phyloP scores from a whole-genome alignment of 2,797 vertebrate genomes.

The Crocidura indochinensis region DNA sequence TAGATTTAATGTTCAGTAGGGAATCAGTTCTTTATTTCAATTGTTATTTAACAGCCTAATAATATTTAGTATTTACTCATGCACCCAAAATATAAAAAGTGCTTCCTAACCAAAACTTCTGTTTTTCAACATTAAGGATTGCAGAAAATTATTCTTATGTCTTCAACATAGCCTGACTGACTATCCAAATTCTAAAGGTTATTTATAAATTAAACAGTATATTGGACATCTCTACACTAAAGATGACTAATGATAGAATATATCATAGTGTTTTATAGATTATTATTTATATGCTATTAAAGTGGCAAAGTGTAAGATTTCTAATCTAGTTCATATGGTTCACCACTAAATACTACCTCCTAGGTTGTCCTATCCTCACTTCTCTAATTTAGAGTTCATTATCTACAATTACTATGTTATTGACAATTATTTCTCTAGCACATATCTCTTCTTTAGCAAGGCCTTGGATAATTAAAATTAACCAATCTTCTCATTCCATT shows the following conservation, averaged over 20 bases:
- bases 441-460: slow-evolving; percentile 14
- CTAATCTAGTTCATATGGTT: slow-evolving; percentile 25
- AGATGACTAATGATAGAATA: slow-evolving; percentile 56
- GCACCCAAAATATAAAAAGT: slow-evolving; percentile 36
- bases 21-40: slow-evolving; percentile 30
- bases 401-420: slow-evolving; percentile 43
- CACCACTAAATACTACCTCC: not conserved
- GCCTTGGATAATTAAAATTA: not conserved
- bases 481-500: not conserved
- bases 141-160: slow-evolving; percentile 57
- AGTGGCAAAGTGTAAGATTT: slow-evolving; percentile 25
- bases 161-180: slow-evolving; percentile 24
- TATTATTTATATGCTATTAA: slow-evolving; percentile 67
- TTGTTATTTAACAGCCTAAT: slow-evolving; percentile 7
- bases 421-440: slow-evolving; percentile 26
- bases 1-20: not conserved
- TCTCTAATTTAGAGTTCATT: slow-evolving; percentile 50
- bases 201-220: slow-evolving; percentile 73
- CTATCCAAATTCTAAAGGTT: slow-evolving; percentile 65
- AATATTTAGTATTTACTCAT: slow-evolving; percentile 14
- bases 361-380: slow-evolving; percentile 6
- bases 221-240: slow-evolving; percentile 57
- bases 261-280: slow-evolving; percentile 72
- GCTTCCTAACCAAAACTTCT: slow-evolving; percentile 51
- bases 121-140: slow-evolving; percentile 16